Evolutionary conservation across 1,140 invertebrate genomes (phyloP), one percentile per base, ranked within the genome.

Genomic region (Eriocheir sinensis): DNA sequence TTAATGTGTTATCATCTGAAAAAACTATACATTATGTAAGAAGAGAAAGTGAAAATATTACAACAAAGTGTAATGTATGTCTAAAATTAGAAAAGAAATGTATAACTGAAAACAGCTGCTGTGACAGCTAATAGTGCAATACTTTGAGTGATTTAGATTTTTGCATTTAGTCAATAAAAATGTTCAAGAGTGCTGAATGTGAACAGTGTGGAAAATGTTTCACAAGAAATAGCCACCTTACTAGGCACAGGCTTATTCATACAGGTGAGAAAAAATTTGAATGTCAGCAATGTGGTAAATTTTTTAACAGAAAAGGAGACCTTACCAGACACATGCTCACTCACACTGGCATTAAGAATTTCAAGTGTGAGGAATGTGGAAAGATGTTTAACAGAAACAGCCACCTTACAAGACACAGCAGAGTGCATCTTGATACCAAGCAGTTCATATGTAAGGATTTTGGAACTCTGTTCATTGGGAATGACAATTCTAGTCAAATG

Each of bases 311-410:
- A 72, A 72, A 72, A 72, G 60, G 60, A n/a, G 60, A 72, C 60
- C 60, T 72, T 72, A 72, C 60, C 21, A 72, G 60, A n/a, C 60
- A 72, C 60, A 72, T 72, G 60, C n/a, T n/a, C 6, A 72, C 60
- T 72, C 60, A 72, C 27, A 72, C 60, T n/a, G 60, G 60, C n/a
- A 72, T 72, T n/a, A 72, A 72, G 60, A 72, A 72, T n/a, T 72
- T 72, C 60, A 72, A 72, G 60, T 72, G 60, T 72, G 60, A 72
- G 60, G 60, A 72, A 72, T 72, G 60, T 72, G 60, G 60, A 4
- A 72, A 72, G 60, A 72, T 72, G 60, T 72, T 72, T n/a, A 72
- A 72, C n/a, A 72, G 60, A 72, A 72, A 72, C 21, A 72, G 60
- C 60, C 60, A 72, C 60, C 60, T 72, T n/a, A 72, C 60, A 2